Base-by-base conservation (phyloP, 1,140 invertebrate genomes). In the Maconellicoccus hirsutus region DNA sequence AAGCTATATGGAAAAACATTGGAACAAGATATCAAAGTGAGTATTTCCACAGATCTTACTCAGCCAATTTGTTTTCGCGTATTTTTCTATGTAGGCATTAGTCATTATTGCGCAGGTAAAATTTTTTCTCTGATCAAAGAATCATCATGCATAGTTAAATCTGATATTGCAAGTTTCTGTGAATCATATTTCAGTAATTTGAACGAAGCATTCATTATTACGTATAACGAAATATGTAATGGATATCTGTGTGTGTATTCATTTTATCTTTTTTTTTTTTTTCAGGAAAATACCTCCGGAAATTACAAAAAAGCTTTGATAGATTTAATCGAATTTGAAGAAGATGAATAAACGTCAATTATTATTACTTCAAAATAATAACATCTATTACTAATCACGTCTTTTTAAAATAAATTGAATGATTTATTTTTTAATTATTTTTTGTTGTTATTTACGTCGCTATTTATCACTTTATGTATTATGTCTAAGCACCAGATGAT, bases 231-330 rank as follows among this genome's bases (percentile, higher is more conserved):
- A 6, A 59, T 22, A 59, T 7, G n/a, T 19, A 6, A 25, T 69
- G 26, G 12, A 4, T 69, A 6, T 2, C 1, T 26, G 4, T 4
- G 26, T 23, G 14, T 25, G 7, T 10, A 69, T n/a, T 19, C 1
- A 69, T 25, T 25, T 25, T 27, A 26, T 25, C 6, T 23, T 69
- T 6, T 23, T 19, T 70, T 75, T 74, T 72, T 75, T 73, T 76
- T 75, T 74, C 75, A 78, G 75, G 75, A 73, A 74, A 71, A 75
- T 80, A 94, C 92, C 71, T 93, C 91, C 75, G 92, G 93, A 74
- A 91, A 95, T 85, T 95, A 94, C 85, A 93, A 90, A 83, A 88
- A 87, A 80, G 86, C 92, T 76, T 85, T 95, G 77, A 83, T 94
- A 78, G 88, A 89, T 75, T 82, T 94, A 77, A 84, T 93, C 29